These are phyloP conservation scores for Oceanodroma leucorhoa DNA, from an alignment of 2,797 vertebrate genomes.

Conservation along the genomic window DNA sequence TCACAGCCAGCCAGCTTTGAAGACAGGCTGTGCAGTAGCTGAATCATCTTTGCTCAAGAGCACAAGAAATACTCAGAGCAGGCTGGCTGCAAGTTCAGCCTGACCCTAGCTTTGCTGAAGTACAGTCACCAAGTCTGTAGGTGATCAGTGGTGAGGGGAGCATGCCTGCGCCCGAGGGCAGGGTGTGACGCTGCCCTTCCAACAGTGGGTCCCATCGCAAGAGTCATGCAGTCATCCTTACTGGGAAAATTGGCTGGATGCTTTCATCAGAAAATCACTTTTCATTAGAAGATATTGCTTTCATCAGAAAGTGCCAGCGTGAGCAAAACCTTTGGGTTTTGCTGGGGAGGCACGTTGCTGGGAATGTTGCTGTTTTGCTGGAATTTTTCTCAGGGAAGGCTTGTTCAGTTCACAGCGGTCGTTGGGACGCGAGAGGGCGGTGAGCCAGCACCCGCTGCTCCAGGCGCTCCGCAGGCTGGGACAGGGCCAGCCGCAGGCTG, in stretches of 20 bases:
- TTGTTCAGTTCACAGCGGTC: not conserved
- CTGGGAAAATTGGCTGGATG: not conserved
- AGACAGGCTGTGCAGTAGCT: not conserved
- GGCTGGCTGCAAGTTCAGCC: not conserved
- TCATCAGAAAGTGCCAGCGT: not conserved
- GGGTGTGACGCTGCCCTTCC: not conserved
- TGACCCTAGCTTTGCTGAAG: not conserved
- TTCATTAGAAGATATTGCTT: constrained; percentile 15
- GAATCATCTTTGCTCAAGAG: not conserved
- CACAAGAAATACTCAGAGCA: not conserved
- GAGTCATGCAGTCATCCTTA: not conserved
- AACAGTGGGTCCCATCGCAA: rapidly evolving
- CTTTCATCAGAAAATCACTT: not conserved
- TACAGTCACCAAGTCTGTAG: not conserved
- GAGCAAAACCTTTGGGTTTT: not conserved
- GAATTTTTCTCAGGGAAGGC: not conserved
- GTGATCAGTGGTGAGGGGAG: not conserved
- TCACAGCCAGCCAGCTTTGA: not conserved
- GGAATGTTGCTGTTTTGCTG: not conserved
- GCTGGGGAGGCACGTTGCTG: not conserved
- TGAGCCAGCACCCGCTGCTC: not conserved
- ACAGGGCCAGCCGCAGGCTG: not conserved
- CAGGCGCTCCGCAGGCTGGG: rapidly evolving
- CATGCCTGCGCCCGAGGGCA: rapidly evolving
- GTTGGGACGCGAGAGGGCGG: rapidly evolving